Conservation (phyloP, 2,113 vertebrate genomes). For the Guaruba guarouba region DNA sequence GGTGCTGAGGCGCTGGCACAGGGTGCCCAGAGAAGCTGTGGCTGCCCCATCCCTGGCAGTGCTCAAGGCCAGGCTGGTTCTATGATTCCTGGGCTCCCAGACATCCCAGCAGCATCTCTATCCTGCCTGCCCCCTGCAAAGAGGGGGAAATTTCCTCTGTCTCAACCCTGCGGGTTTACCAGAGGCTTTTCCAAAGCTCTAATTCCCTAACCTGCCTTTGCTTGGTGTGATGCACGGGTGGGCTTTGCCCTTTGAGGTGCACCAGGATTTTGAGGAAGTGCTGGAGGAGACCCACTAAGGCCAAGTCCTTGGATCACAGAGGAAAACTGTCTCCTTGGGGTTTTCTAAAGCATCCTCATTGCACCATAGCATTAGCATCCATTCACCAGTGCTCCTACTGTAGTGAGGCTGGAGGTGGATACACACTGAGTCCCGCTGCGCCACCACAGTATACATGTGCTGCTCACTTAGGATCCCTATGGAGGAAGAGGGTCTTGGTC, state of each 20-base stretch:
- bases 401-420: rapidly evolving
- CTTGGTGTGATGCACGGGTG: rapidly evolving
- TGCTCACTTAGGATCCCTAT: background rate
- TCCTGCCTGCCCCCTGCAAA: background rate
- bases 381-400: rapidly evolving
- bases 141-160: background rate
- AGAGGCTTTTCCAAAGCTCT: background rate
- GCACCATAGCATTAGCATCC: rapidly evolving
- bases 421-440: background rate
- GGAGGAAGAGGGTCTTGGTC: background rate
- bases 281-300: background rate
- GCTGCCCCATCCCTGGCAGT: background rate
- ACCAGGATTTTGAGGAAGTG: background rate
- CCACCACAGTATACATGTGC: rapidly evolving
- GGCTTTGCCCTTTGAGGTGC: background rate
- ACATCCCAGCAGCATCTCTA: background rate
- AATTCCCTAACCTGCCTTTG: background rate
- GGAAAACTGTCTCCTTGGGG: background rate
- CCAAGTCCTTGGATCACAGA: rapidly evolving
- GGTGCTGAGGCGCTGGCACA: background rate
- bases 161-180: background rate
- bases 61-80: background rate
- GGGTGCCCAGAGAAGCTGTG: background rate
- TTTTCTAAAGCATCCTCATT: background rate
- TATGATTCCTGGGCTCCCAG: background rate